Evolutionary conservation across 2,113 vertebrate species (phyloP).

Genomic region (Forbesichthys agassizii): DNA sequence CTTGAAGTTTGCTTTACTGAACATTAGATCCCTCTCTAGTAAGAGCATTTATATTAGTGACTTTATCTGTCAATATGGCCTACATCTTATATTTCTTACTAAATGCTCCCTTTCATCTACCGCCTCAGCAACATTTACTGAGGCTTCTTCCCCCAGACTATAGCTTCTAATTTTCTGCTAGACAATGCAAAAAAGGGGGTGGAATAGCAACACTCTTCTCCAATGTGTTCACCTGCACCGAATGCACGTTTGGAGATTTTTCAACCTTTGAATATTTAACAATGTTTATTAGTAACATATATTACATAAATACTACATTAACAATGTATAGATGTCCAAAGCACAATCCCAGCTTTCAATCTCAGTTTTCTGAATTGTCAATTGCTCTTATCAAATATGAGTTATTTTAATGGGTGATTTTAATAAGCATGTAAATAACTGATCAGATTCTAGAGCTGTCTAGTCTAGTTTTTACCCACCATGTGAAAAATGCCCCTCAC

Average conservation of each 20-base stretch:
- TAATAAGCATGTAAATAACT: not conserved
- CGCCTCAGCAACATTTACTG: constrained; percentile 1
- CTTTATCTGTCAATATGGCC: not conserved
- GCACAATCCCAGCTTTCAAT: not conserved
- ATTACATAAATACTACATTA: not conserved
- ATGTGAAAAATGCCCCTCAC: not conserved
- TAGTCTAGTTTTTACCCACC: not conserved
- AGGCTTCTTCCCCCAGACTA: not conserved
- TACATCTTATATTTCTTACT: not conserved
- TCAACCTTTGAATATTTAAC: not conserved
- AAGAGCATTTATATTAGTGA: constrained; percentile 1
- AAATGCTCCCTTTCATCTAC: not conserved
- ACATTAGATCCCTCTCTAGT: not conserved
- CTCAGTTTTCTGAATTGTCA: not conserved
- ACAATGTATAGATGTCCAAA: not conserved
- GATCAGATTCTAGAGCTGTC: not conserved
- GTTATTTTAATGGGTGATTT: constrained; percentile 3
- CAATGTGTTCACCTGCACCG: not conserved
- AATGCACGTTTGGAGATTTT: not conserved
- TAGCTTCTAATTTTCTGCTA: not conserved
- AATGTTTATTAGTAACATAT: not conserved
- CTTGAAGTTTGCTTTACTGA: not conserved
- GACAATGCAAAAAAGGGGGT: not conserved
- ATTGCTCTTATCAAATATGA: constrained; percentile 1
- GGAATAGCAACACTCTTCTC: not conserved